Base-by-base conservation (phyloP, 2,888 invertebrate species). In the Deilephila porcellus region DNA sequence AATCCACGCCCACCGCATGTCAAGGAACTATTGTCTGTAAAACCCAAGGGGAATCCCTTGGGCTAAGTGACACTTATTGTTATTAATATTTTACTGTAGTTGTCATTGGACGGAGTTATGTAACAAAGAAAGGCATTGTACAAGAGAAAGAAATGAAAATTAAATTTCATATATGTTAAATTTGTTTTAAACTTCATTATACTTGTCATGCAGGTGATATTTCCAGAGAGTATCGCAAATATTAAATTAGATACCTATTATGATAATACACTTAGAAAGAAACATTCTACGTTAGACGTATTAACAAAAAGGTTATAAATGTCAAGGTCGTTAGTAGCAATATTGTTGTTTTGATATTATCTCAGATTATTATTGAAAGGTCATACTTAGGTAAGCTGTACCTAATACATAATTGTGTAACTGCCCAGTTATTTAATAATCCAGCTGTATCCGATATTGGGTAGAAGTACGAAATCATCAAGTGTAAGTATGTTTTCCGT, bases 21-120 rank as follows among this genome's bases (percentile, higher is more conserved):
- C 52, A 25, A 67, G 45, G 14, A 37, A 64, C 20, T 37, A 20
- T 64, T 64, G 17, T 52, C 7, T 67, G 45, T 67, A 67, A 25
- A 25, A 67, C 17, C 4, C 8, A 25, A 52, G 67, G 67, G 67
- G 25, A 52, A 67, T 25, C 25, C 67, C 67, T 45, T 29, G 52
- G 37, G 25, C 52, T 1, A 67, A 6, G 25, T 17, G 25, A 67
- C 67, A 20, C 32, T 63, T 52, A 67, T 67, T 25, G 52, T 67
- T 52, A 52, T 67, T 52, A 52, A 56, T 6, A 52, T 67, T 67
- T 67, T 17, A 52, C 52, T 52, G 25, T 52, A 67, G 17, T 45
- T 67, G 45, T 52, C 14, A 67, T 67, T 52, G 67, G 67, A 67
- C 67, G 67, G 14, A 17, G 67, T 67, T 52, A 67, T 52, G 67